Evolutionary conservation across 2,888 invertebrate species (phyloP).

Genomic region (Lapara coniferarum): DNA sequence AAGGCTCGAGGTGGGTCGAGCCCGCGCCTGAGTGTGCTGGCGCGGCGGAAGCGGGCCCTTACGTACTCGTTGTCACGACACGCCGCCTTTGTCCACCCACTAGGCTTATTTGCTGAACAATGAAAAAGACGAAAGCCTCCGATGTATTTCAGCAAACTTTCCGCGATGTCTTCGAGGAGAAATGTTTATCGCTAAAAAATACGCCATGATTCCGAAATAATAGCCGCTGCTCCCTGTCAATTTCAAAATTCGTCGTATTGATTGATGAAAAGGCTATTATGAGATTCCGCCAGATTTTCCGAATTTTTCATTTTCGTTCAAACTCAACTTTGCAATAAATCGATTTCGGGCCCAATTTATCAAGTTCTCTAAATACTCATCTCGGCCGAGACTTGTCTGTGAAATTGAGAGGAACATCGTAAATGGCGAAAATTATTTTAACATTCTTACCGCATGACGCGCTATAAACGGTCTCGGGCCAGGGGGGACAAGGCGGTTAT

Average conservation of each 20-base stretch:
- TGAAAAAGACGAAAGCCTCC: constrained; percentile 77
- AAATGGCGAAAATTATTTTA: constrained; percentile 61
- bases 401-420: constrained; percentile 66
- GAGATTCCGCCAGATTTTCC: constrained; percentile 68
- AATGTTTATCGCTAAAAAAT: constrained; percentile 60
- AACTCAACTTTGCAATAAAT: constrained; percentile 70
- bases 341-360: constrained; percentile 74
- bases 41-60: constrained; percentile 80
- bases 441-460: constrained; percentile 58
- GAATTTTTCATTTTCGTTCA: constrained; percentile 75
- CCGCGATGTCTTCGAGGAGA: constrained; percentile 48
- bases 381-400: constrained; percentile 58
- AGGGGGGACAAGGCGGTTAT: constrained; percentile 41
- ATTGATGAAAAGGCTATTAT: constrained; percentile 77
- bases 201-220: constrained; percentile 64
- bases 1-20: constrained; percentile 63
- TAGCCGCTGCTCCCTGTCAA: constrained; percentile 57
- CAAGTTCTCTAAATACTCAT: constrained; percentile 70
- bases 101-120: constrained; percentile 84
- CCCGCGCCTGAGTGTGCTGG: constrained; percentile 72
- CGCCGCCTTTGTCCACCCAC: constrained; percentile 82
- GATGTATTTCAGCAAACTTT: constrained; percentile 65
- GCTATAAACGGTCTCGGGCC: constrained; percentile 31
- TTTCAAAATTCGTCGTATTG: constrained; percentile 70
- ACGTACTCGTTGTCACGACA: constrained; percentile 76